These are phyloP conservation scores for Drosophila kanapiae DNA, from an alignment of 1,140 invertebrate genomes.

Conservation along the genomic window DNA sequence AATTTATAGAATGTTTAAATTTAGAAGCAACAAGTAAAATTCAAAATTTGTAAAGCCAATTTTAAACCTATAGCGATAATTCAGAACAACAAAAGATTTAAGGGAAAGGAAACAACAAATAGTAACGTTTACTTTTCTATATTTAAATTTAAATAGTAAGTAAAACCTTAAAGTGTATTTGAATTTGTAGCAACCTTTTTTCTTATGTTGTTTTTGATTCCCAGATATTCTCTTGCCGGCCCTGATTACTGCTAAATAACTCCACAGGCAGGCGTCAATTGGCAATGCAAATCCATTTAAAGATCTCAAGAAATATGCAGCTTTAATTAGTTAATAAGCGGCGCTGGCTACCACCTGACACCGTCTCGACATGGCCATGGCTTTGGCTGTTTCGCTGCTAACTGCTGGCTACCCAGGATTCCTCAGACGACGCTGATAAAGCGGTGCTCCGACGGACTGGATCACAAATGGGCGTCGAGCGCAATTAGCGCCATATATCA, in stretches of 20 bases:
- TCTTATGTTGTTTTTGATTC: not conserved
- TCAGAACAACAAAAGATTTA: not conserved
- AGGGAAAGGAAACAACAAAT: not conserved
- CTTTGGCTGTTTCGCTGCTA: constrained; percentile 40
- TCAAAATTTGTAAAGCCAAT: not conserved
- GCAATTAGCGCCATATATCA: constrained; percentile 82
- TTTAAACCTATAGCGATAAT: no score
- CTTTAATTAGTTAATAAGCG: constrained; percentile 81
- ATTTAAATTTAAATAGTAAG: no score
- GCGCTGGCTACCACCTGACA: constrained; percentile 65
- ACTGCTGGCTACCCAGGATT: constrained; percentile 59
- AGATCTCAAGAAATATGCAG: constrained; percentile 77
- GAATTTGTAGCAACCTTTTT: no score
- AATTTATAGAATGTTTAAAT: not conserved
- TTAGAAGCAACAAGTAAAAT: not conserved
- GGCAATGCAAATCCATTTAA: constrained; percentile 66
- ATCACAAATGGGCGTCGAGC: constrained; percentile 70
- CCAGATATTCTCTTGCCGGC: not conserved
- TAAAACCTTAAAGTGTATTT: no score
- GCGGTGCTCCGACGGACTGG: constrained; percentile 43
- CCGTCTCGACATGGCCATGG: constrained; percentile 45
- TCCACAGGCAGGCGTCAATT: constrained; percentile 34
- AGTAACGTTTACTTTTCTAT: not conserved
- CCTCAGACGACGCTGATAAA: constrained; percentile 70
- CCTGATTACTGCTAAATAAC: constrained; percentile 21